Conservation (phyloP, 1,140 invertebrate genomes). For the Prorops nasuta region DNA sequence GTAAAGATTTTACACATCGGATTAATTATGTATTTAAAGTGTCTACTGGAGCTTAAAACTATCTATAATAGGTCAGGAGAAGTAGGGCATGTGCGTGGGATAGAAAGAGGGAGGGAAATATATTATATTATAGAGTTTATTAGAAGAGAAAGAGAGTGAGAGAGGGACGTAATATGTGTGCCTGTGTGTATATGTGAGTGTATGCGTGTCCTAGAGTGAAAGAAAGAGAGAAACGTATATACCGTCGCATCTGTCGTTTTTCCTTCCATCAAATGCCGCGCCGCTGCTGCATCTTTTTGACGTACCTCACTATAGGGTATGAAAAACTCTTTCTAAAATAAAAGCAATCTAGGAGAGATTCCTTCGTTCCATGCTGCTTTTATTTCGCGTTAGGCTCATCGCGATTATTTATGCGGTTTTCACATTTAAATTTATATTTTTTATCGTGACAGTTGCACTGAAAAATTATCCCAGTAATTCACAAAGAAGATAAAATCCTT, state of each 20-base stretch:
- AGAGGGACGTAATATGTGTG: constrained; percentile 24
- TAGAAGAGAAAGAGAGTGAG: too few species aligned
- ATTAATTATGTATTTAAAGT: constrained; percentile 46
- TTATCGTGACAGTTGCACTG: too few species aligned
- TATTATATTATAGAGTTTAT: not conserved
- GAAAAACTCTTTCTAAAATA: constrained; percentile 21
- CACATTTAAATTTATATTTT: too few species aligned
- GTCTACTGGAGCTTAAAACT: constrained; percentile 32
- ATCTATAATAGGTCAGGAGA: too few species aligned
- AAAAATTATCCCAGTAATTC: too few species aligned
- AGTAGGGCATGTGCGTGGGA: constrained; percentile 21
- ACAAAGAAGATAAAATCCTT: too few species aligned
- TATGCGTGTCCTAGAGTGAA: constrained; percentile 8
- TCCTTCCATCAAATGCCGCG: constrained; percentile 32
- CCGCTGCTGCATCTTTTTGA: constrained; percentile 29
- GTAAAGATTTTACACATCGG: constrained; percentile 48
- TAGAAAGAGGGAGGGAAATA: not conserved
- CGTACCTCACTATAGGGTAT: constrained; percentile 27
- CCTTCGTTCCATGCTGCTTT: too few species aligned
- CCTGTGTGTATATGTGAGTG: constrained; percentile 20
- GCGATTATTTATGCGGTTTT: too few species aligned
- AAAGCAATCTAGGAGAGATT: too few species aligned
- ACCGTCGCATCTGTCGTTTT: constrained; percentile 29
- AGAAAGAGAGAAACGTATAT: constrained; percentile 33
- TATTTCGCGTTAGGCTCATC: too few species aligned